phyloP scores from a whole-genome alignment of 2,888 invertebrate species.

The Clusia tigrina region DNA sequence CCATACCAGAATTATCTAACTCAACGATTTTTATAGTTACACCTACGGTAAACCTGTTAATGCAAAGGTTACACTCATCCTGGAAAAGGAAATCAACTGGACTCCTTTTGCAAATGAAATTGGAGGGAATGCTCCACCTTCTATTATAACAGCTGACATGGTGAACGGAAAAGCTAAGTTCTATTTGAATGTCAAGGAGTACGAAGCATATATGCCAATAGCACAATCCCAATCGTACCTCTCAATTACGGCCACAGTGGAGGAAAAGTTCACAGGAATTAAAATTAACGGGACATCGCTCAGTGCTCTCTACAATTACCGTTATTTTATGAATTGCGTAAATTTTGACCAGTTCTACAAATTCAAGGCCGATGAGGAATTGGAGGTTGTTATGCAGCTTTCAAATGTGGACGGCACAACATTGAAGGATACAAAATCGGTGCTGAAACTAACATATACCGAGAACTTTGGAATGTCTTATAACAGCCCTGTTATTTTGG shows the following conservation, averaged over 20 bases:
- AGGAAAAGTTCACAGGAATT: slow-evolving; percentile 84
- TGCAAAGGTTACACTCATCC: slow-evolving; percentile 83
- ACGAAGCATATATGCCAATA: slow-evolving; percentile 40
- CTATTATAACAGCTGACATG: slow-evolving; percentile 49
- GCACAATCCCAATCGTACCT: slow-evolving; percentile 38
- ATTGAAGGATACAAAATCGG: slow-evolving; percentile 68
- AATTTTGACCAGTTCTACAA: slow-evolving; percentile 76
- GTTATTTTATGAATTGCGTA: slow-evolving; percentile 78
- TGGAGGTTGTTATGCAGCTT: slow-evolving; percentile 80
- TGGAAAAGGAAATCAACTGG: slow-evolving; percentile 72
- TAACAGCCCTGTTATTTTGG: too few species aligned
- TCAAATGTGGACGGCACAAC: slow-evolving; percentile 76
- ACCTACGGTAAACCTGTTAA: slow-evolving; percentile 86
- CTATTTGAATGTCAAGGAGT: slow-evolving; percentile 51
- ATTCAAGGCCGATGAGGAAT: slow-evolving; percentile 90
- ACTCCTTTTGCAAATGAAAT: slow-evolving; percentile 30
- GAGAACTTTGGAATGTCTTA: too few species aligned
- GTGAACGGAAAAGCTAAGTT: slow-evolving; percentile 58
- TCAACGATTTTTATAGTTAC: slow-evolving; percentile 85
- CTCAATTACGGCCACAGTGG: slow-evolving; percentile 82
- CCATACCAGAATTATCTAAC: slow-evolving; percentile 64
- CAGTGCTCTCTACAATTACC: slow-evolving; percentile 79
- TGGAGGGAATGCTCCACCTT: slow-evolving; percentile 39
- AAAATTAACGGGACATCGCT: slow-evolving; percentile 81
- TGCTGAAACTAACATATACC: slow-evolving; percentile 65